Base-by-base conservation (phyloP, 2,888 invertebrate genomes). In the Adelognathus sp. region DNA sequence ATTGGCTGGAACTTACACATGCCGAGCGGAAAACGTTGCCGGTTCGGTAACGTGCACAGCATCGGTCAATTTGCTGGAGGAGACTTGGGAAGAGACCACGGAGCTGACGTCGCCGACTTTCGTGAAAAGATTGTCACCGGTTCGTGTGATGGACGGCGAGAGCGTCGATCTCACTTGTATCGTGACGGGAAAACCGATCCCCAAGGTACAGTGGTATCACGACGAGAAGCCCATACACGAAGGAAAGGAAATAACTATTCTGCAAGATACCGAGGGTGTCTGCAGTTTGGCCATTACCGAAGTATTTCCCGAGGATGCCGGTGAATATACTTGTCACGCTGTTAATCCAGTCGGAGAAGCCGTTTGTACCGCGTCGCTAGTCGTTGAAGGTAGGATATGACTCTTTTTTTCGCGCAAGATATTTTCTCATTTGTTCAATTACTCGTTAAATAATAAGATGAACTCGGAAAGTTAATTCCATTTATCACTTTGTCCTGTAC, bases 301-400 rank as follows among this genome's bases (percentile, higher is more conserved):
- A 94, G 97, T 97, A 64, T 97, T 97, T 88, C 97, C 97, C 11
- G 98, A 98, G 93, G 97, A 98, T 93, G 95, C 96, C 86, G 98
- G 98, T 76, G 95, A 94, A 89, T 98, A 98, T 90, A 94, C 94
- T 76, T 98, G 98, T 91, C 93, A 94, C 86, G 98, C 97, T 61
- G 93, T 93, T 66, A 98, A 98, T 92, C 94, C 95, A 86, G 94
- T 95, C 86, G 99, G 99, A 84, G 95, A 95, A 93, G 96, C 95
- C 86, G 93, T 94, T 89, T 96, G 96, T 88, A 94, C 95, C 89
- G 94, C 96, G 88, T 93, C 94, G 82, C 94, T 98, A 79, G 93
- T 95, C 86, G 96, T 98, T 85, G 97, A 97, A 95, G 96, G 96
- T 97, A 63, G 24, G 9, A 39, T 56, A 60, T 63, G 46, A 29